These are phyloP conservation scores for Phasia obesa DNA, from an alignment of 2,888 invertebrate species.

Conservation along the genomic window DNA sequence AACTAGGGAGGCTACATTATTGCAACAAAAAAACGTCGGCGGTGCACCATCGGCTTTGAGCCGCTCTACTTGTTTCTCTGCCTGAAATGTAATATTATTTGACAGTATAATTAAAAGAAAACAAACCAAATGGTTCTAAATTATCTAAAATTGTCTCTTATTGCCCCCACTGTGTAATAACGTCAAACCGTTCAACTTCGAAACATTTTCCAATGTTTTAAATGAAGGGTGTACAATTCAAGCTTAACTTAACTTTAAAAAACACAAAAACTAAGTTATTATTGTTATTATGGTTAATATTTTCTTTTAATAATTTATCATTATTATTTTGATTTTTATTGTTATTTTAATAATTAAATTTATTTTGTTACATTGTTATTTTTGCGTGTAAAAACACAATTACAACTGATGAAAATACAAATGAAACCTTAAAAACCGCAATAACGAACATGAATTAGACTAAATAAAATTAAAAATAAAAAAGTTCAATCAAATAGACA, in stretches of 20 bases:
- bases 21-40: too few species aligned
- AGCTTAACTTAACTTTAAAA: constrained; percentile 22
- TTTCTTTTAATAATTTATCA: constrained; percentile 12
- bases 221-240: constrained; percentile 3
- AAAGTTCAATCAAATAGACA: background rate
- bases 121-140: too few species aligned
- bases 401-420: constrained; percentile 61
- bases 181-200: too few species aligned
- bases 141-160: too few species aligned
- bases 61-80: too few species aligned
- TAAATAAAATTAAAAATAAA: background rate
- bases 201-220: background rate
- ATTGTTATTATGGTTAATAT: constrained; percentile 22
- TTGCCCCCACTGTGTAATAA: too few species aligned
- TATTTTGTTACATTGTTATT: constrained; percentile 44
- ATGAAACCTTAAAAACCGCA: constrained; percentile 39
- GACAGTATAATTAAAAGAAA: too few species aligned
- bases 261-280: constrained; percentile 44
- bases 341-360: constrained; percentile 26
- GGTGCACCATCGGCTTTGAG: too few species aligned
- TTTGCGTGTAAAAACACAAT: constrained; percentile 59
- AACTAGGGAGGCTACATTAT: too few species aligned
- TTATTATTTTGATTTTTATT: constrained; percentile 6
- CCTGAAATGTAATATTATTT: too few species aligned
- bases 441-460: constrained; percentile 36